Base-by-base conservation (phyloP, 2,113 vertebrate species). In the Lichenostomus cassidix region DNA sequence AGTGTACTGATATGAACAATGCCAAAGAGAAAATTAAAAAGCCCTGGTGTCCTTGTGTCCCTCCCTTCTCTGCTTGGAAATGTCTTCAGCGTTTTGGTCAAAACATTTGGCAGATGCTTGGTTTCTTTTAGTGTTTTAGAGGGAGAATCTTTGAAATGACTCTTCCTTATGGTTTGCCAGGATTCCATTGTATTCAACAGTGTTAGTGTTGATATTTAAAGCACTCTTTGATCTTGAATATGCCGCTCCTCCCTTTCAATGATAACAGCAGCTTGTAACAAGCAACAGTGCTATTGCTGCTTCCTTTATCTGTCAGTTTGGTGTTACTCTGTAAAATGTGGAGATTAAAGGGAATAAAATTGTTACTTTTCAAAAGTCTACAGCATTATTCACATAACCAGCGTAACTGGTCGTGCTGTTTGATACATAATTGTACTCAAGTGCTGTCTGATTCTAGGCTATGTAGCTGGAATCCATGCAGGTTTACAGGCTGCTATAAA, bases 361-460 rank as follows among this genome's bases (percentile, higher is more conserved):
- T 33, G 25, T 71, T 77, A 25, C 27, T 79, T 65, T 82, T 56
- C 20, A 56, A 6, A 31, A 33, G 39, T 28, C 7, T 58, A 0
- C 63, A 12, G 16, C 33, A 8, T 46, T 69, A 33, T 64, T 81
- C 1, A 8, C 39, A 17, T n/a, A 37, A 47, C 29, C 17, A 10
- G 23, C 0, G 0, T 62, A 42, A 31, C 39, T 75, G 59, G 19
- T 15, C 2, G 0, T 41, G 41, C n/a, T 73, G 31, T 52, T 91
- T 59, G 53, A 21, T 64, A 41, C 20, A 3, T 21, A 15, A 15
- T 19, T 3, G 4, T 68, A 12, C 29, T 56, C 29, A 1, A 7
- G 12, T 27, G 10, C 50, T 67, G 3, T 44, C 6, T 49, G n/a
- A 49, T 12, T 90, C 8, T 33, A 7, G 19, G 5, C 8, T 14